A percentile compares a stretch with the other conserved stretches of the same genome.
These are phyloP conservation scores for Dendrolimus houi DNA, from an alignment of 2,888 invertebrate species.

Conservation along the genomic window DNA sequence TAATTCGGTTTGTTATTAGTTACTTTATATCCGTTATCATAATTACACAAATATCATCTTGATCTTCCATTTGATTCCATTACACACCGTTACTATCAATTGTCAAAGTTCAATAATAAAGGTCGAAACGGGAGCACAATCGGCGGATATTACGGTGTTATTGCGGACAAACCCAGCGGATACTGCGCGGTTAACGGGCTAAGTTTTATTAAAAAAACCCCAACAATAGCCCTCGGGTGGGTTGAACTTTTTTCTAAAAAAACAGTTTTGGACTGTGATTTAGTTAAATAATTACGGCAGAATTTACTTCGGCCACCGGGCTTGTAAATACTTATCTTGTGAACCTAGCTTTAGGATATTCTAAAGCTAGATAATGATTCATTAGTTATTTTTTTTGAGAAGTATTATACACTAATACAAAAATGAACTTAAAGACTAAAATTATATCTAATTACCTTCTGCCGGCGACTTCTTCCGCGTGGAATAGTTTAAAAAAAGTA, in stretches of 20 bases:
- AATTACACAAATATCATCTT: neutral
- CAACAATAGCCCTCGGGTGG: constrained; percentile 15
- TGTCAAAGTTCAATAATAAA: constrained; percentile 6
- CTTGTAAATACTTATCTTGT: neutral
- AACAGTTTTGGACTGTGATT: neutral
- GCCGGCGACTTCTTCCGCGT: no score
- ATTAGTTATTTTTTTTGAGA: neutral
- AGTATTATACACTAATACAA: no score
- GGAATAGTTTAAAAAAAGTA: no score
- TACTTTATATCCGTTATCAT: neutral
- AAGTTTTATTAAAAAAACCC: constrained; percentile 29
- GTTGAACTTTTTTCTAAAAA: neutral
- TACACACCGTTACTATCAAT: neutral
- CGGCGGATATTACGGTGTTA: constrained; percentile 5
- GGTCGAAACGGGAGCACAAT: neutral
- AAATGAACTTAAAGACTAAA: no score
- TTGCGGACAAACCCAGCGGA: constrained; percentile 18
- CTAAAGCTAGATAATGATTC: neutral
- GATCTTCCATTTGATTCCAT: neutral
- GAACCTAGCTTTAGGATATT: neutral
- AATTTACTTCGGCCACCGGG: neutral
- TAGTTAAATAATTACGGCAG: neutral
- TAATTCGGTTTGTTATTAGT: neutral
- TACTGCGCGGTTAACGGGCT: constrained; percentile 15
- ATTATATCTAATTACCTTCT: no score